A percentile compares a stretch with the other conserved stretches of the same genome.
Evolutionary conservation across 2,113 vertebrate species (phyloP).

Genomic region (Pygoscelis antarcticus): DNA sequence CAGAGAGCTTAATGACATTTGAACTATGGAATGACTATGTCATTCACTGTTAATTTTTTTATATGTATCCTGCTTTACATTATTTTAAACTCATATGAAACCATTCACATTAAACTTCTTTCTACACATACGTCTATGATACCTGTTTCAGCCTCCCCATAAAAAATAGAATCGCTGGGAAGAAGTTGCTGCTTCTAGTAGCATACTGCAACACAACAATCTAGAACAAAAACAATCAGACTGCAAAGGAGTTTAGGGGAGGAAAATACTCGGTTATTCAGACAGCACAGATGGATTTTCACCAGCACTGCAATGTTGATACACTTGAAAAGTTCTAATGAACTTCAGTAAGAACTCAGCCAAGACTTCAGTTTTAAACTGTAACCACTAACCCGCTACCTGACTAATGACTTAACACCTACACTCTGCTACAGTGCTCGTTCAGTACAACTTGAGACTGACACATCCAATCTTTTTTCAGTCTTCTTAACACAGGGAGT

Average conservation of each 20-base stretch:
- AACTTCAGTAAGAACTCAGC: not conserved
- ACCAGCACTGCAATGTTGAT: no score
- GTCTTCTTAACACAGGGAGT: not conserved
- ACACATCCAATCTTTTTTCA: not conserved
- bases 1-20: not conserved
- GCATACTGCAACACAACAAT: not conserved
- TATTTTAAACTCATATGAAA: not conserved
- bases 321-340: not conserved
- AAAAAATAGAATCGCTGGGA: not conserved
- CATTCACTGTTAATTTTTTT: not conserved
- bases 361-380: not conserved
- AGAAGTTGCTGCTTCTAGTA: not conserved
- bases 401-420: not conserved
- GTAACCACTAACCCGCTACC: not conserved
- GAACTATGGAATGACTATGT: not conserved
- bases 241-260: not conserved
- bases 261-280: not conserved
- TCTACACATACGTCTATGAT: not conserved
- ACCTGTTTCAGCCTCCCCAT: not conserved
- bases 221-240: not conserved
- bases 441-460: not conserved
- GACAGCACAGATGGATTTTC: not conserved
- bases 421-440: not conserved
- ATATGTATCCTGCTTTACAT: not conserved
- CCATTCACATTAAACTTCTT: not conserved